Conservation (phyloP, 2,113 vertebrate genomes). For the Tachysurus vachellii region DNA sequence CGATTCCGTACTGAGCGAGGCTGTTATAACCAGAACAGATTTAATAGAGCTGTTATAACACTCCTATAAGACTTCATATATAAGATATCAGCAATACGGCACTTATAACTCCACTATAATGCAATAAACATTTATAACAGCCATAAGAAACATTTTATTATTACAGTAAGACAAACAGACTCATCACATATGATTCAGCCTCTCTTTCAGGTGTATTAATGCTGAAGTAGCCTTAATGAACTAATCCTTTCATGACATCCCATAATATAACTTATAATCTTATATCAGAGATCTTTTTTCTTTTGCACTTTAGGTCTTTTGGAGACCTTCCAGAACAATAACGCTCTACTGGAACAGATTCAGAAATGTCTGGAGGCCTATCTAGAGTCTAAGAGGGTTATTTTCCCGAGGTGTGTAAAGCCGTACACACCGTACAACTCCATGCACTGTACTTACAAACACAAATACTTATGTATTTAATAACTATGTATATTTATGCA, state of each 20-base stretch:
- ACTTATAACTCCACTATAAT: neutral
- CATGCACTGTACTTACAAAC: neutral
- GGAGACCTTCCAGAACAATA: slow-evolving; percentile 82
- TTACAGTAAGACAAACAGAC: neutral
- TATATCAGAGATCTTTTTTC: neutral
- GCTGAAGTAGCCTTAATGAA: neutral
- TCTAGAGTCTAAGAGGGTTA: slow-evolving; percentile 82
- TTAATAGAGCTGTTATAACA: too few species aligned
- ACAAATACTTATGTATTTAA: neutral
- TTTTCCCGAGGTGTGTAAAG: slow-evolving; percentile 79
- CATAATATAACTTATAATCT: neutral
- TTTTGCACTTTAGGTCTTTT: slow-evolving; percentile 72
- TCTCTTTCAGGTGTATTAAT: neutral
- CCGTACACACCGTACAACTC: neutral
- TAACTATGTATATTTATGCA: neutral
- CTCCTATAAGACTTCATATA: neutral
- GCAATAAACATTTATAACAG: neutral
- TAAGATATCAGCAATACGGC: neutral
- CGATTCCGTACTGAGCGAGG: too few species aligned
- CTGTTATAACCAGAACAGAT: too few species aligned
- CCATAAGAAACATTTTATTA: neutral
- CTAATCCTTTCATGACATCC: neutral
- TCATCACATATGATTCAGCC: neutral
- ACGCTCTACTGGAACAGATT: slow-evolving; percentile 81
- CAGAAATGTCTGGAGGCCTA: slow-evolving; percentile 86